Evolutionary conservation across 2,888 invertebrate genomes (phyloP), one percentile per base, ranked within the genome.

Genomic region (Caenorhabditis sp.): DNA sequence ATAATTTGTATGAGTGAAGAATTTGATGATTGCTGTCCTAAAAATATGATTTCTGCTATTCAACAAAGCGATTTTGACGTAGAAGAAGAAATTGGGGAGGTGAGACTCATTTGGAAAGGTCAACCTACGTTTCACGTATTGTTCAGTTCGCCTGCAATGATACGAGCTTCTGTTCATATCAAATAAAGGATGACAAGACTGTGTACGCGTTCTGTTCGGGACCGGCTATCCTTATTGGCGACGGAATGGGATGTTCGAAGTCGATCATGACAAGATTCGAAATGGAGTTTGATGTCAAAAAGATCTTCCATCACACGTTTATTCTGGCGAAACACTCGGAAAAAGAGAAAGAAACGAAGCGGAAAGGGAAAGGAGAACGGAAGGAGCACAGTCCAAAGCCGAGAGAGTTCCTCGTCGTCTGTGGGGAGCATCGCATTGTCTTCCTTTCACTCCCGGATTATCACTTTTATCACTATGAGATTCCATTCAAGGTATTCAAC

Each of bases 401-500:
- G 6, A 13, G 61, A 41, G 71, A 81, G n/a, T 81, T 72, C 63
- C n/a, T 83, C 15, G 61, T 77, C n/a, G 46, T 81, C 5, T 77
- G 80, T 24, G 83, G 83, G 26, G 81, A 83, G 11, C 66, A 80
- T 20, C 45, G 55, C 3, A 58, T 83, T 5, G 68, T 65, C 13
- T 80, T 83, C 45, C 50, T 75, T 8, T 52, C 66, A 5, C 55
- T 70, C 4, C 50, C 46, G 1, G 80, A 78, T 58, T 74, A 52
- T 26, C 80, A 79, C 55, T 70, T 72, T 22, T 81, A 78, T 58
- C 52, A 79, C 20, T 81, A 78, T 41, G 75, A 61, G 37, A 77
- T 82, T 17, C 83, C 83, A 1, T 83, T 83, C 68, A 80, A 81
- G 56, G 83, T 80, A 13, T n/a, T n/a, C n/a, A 30, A 20, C 11